Percentiles rank a stretch among this genome's conserved stretches.
Evolutionary conservation across 2,888 invertebrate genomes (phyloP).

Genomic region (Epinotia demarniana): DNA sequence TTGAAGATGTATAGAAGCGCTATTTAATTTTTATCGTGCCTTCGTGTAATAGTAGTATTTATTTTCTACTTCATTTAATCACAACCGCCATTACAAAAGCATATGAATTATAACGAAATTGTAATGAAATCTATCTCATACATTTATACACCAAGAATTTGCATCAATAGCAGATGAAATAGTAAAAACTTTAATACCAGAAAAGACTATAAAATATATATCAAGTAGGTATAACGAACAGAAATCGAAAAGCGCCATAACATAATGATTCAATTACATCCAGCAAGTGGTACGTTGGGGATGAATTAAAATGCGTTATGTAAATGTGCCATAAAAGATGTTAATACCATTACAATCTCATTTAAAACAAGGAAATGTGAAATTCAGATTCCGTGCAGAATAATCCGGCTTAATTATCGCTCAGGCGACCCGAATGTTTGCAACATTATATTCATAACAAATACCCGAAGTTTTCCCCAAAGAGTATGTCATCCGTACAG

Average conservation of each 20-base stretch:
- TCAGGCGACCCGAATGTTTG: constrained; percentile 35
- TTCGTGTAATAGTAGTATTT: background rate
- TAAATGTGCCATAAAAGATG: constrained; percentile 11
- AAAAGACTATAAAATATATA: no score
- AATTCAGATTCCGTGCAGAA: constrained; percentile 26
- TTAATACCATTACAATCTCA: constrained; percentile 10
- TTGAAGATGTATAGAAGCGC: background rate
- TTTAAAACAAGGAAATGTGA: constrained; percentile 20
- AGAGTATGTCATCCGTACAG: constrained; percentile 59
- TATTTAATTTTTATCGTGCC: background rate
- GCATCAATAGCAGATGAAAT: no score
- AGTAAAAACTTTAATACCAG: no score
- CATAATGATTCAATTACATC: background rate
- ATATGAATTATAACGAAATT: no score
- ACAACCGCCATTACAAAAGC: no score
- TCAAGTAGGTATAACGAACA: background rate
- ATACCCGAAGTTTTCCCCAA: constrained; percentile 60
- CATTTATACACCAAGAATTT: no score
- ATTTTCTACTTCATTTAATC: background rate
- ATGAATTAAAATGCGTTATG: constrained; percentile 11
- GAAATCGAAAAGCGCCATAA: background rate
- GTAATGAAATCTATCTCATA: no score
- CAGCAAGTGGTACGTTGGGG: background rate
- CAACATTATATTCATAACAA: constrained; percentile 47
- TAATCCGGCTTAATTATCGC: constrained; percentile 41